Base-by-base conservation (phyloP, 2,888 invertebrate genomes). In the Dolomedes plantarius region DNA sequence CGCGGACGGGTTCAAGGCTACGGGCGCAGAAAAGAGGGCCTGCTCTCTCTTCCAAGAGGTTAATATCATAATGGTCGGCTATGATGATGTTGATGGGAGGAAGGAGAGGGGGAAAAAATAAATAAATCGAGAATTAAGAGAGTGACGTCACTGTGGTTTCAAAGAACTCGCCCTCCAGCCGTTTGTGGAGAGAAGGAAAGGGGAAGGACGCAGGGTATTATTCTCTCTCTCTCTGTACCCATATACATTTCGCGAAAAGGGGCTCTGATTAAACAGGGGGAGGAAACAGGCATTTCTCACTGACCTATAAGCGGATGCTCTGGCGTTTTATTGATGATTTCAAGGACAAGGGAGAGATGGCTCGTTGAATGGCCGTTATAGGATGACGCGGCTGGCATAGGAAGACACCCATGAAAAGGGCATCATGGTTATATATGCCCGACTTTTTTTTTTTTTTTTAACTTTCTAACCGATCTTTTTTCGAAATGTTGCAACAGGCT, bases 21-120 rank as follows among this genome's bases (percentile, higher is more conserved):
- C 56, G n/a, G n/a, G n/a, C n/a, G 36, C 36, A 32, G 32, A 9
- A 29, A 72, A 73, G 77, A 77, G 83, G 77, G 83, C 78, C 75
- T 76, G 56, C 62, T 74, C 64, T 56, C 69, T 69, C 75, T 71
- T 76, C 82, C 7, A 11, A 3, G 83, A 85, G 83, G 83, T 85
- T 85, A 85, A 85, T 85, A 85, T 85, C 83, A 85, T 85, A 85
- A 85, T 85, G 83, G 83, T 73, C n/a, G 64, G 73, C 73, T 78
- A 72, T 83, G 76, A 85, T 77, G 67, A 67, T 67, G 80, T 71
- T 71, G 77, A 85, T 56, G 73, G 71, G 32, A 72, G 62, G 39
- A 23, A 72, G n/a, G 13, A 31, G 19, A 27, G 32, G 65, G 50
- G 23, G 67, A 39, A 56, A n/a, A n/a, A 7, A 36, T 36, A 36